Evolutionary conservation across 2,888 invertebrate species (phyloP).

Genomic region (Acanthosepion esculentum): DNA sequence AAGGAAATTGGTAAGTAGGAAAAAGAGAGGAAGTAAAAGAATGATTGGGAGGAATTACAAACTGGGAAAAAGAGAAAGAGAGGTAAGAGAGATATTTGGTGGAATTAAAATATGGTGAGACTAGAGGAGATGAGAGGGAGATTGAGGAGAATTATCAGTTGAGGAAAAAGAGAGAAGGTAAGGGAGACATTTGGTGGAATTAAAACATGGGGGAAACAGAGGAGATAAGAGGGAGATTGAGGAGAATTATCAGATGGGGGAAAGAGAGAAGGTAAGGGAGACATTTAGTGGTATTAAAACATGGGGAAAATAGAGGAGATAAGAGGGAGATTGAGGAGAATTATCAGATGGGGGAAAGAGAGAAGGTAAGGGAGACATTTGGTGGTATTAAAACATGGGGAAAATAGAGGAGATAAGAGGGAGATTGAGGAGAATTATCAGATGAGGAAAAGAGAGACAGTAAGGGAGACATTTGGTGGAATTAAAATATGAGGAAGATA

Average conservation of each 20-base stretch:
- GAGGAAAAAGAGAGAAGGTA: background rate
- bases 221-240: background rate
- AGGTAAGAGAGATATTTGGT: background rate
- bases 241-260: no score
- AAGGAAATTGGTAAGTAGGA: no score
- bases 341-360: no score
- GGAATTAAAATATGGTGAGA: background rate
- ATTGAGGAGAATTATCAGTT: no score
- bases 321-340: no score
- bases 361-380: background rate
- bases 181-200: background rate
- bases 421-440: no score
- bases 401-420: no score
- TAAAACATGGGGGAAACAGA: background rate
- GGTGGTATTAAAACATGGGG: background rate
- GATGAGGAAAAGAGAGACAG: background rate
- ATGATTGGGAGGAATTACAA: no score
- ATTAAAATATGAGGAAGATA: background rate
- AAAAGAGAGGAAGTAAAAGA: background rate
- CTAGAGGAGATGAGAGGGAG: no score
- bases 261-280: no score
- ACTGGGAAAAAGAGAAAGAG: background rate
- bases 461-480: background rate
- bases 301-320: no score
- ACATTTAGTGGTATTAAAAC: no score